A percentile compares a stretch with the other conserved stretches of the same genome.
These are phyloP conservation scores for Paracentrotus lividus DNA, from an alignment of 53 echinoderm and acorn worm species.

Conservation along the genomic window DNA sequence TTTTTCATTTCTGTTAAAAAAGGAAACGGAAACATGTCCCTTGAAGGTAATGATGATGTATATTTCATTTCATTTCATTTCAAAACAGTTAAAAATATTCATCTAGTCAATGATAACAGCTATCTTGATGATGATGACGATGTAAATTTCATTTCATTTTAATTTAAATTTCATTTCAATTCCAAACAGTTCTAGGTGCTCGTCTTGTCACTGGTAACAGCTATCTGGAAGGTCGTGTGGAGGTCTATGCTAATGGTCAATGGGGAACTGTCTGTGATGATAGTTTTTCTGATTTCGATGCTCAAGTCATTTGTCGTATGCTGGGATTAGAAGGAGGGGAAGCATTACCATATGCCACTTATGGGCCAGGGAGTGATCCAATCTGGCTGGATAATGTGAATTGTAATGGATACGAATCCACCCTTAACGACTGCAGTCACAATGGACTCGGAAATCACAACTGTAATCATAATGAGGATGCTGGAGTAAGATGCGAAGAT, in stretches of 20 bases:
- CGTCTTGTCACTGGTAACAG: background rate
- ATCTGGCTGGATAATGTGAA: background rate
- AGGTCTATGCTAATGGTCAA: background rate
- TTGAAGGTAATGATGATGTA: too few species aligned
- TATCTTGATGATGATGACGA: too few species aligned
- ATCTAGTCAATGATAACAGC: too few species aligned
- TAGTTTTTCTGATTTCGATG: background rate
- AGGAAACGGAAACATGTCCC: too few species aligned
- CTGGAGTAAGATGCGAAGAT: background rate
- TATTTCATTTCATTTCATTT: too few species aligned
- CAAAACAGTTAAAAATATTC: too few species aligned
- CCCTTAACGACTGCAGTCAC: background rate
- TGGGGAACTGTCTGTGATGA: slow-evolving; percentile 29
- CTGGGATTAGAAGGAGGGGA: background rate
- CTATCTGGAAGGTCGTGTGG: background rate
- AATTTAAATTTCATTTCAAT: too few species aligned
- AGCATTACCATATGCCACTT: background rate
- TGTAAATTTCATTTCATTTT: too few species aligned
- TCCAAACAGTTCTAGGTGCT: background rate
- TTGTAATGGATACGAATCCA: background rate
- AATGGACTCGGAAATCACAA: background rate
- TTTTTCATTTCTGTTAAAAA: too few species aligned
- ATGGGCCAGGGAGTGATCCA: background rate
- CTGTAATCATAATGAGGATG: background rate
- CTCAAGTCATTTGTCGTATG: background rate